phyloP scores from a whole-genome alignment of 1,140 invertebrate genomes.

The Halesus radiatus region DNA sequence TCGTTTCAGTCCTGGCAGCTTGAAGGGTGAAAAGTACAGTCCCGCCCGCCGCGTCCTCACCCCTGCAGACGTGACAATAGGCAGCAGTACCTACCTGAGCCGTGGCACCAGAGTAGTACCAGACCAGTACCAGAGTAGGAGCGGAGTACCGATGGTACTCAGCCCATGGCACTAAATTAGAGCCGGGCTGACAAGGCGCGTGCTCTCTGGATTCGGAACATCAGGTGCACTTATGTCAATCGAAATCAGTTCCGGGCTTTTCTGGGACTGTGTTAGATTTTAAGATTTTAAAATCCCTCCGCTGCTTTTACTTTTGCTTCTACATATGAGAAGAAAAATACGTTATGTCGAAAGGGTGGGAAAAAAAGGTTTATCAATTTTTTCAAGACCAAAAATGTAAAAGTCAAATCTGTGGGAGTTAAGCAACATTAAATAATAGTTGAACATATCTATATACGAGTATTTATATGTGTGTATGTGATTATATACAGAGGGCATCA shows the following conservation, averaged over 20 bases:
- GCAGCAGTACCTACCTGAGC: neutral
- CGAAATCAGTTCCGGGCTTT: conserved; percentile 34
- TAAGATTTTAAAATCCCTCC: neutral
- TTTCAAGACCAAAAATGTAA: too few species aligned
- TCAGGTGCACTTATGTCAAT: conserved; percentile 38
- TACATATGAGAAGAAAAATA: too few species aligned
- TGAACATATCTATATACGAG: too few species aligned
- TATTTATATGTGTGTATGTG: too few species aligned
- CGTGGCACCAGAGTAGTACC: neutral
- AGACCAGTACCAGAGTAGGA: neutral
- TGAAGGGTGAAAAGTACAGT: too few species aligned
- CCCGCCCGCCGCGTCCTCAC: neutral
- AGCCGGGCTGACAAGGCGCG: conserved; percentile 22
- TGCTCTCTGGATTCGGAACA: conserved; percentile 6
- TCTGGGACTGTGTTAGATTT: neutral
- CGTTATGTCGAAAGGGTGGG: too few species aligned
- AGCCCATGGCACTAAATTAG: conserved; percentile 32
- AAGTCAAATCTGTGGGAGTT: too few species aligned
- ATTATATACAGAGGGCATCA: too few species aligned
- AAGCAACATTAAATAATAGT: too few species aligned
- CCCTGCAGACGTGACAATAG: conserved; percentile 45
- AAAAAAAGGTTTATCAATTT: too few species aligned
- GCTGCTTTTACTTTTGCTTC: neutral
- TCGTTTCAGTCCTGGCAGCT: conserved; percentile 1
- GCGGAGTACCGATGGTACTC: conserved; percentile 9